Conservation (phyloP, 2,113 vertebrate species). For the Balaenoptera acutorostrata region DNA sequence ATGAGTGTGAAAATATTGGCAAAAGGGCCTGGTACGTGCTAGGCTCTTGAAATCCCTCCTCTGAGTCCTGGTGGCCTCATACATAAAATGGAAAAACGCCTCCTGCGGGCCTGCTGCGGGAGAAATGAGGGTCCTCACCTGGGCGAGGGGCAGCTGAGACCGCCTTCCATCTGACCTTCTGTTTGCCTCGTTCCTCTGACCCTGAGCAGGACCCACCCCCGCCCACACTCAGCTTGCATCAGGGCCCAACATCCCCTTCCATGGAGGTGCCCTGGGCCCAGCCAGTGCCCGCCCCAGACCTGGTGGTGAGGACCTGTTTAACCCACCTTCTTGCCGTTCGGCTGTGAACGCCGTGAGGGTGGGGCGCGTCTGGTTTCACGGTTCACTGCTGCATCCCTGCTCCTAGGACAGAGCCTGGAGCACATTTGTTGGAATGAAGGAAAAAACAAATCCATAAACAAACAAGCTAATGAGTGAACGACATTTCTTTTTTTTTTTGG, state of each 20-base stretch:
- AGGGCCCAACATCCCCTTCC: fast-evolving
- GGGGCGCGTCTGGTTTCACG: fast-evolving
- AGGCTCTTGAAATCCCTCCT: not conserved
- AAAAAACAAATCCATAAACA: fast-evolving
- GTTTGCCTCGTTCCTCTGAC: not conserved
- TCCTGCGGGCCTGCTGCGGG: fast-evolving
- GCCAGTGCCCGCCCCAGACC: not conserved
- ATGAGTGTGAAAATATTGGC: not conserved
- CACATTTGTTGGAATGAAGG: not conserved
- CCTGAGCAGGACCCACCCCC: not conserved
- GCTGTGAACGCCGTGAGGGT: not conserved
- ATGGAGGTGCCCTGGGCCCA: fast-evolving
- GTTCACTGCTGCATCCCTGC: fast-evolving
- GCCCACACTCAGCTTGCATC: fast-evolving
- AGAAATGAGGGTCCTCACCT: fast-evolving
- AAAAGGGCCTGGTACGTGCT: fast-evolving
- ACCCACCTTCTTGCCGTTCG: fast-evolving
- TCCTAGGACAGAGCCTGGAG: not conserved
- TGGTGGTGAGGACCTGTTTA: not conserved
- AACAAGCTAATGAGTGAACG: fast-evolving
- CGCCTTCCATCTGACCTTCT: not conserved
- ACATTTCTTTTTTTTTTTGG: not conserved
- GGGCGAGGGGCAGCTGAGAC: not conserved
- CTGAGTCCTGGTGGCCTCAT: not conserved
- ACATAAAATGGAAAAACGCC: fast-evolving